A percentile compares a stretch with the other conserved stretches of the same genome.
Evolutionary conservation across 1,140 invertebrate species (phyloP).

Genomic region (Globodera rostochiensis): DNA sequence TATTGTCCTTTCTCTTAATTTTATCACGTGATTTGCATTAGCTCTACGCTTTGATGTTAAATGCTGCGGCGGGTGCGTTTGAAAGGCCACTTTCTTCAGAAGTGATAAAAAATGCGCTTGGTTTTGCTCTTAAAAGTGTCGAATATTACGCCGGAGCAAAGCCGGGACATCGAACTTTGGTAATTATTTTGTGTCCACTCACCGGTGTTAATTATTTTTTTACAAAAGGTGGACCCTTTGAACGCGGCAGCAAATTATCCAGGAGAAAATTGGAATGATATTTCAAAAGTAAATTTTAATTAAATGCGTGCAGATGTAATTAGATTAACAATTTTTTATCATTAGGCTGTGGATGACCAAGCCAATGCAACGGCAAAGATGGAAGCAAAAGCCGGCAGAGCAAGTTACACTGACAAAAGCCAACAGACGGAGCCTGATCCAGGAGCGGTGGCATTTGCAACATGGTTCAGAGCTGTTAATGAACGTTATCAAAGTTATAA

Average conservation of each 20-base stretch:
- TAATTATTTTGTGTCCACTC: slow-evolving; percentile 37
- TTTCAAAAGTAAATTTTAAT: slow-evolving; percentile 18
- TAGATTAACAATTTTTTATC: slow-evolving; percentile 7
- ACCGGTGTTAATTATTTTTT: not conserved
- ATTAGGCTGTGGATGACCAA: slow-evolving; percentile 39
- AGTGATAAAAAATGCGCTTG: slow-evolving; percentile 33
- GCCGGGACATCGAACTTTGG: slow-evolving; percentile 78
- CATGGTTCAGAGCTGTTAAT: slow-evolving; percentile 66
- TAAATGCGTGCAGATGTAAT: not conserved
- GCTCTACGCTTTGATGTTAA: slow-evolving; percentile 52
- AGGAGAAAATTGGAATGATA: slow-evolving; percentile 29
- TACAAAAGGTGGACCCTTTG: slow-evolving; percentile 46
- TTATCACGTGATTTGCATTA: slow-evolving; percentile 18
- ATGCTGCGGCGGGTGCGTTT: slow-evolving; percentile 39
- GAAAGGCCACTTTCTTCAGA: slow-evolving; percentile 16
- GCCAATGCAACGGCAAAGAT: slow-evolving; percentile 46
- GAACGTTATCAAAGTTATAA: slow-evolving; percentile 13
- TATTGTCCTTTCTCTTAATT: slow-evolving; percentile 14
- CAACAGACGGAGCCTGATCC: slow-evolving; percentile 66
- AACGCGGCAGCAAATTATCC: slow-evolving; percentile 40
- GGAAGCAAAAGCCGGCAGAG: slow-evolving; percentile 47
- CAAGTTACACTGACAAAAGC: slow-evolving; percentile 45
- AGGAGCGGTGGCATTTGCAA: slow-evolving; percentile 67
- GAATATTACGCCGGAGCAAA: slow-evolving; percentile 77
- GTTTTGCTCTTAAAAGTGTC: slow-evolving; percentile 70